Conservation (phyloP, 2,888 invertebrate species). For the Sturmia bella region DNA sequence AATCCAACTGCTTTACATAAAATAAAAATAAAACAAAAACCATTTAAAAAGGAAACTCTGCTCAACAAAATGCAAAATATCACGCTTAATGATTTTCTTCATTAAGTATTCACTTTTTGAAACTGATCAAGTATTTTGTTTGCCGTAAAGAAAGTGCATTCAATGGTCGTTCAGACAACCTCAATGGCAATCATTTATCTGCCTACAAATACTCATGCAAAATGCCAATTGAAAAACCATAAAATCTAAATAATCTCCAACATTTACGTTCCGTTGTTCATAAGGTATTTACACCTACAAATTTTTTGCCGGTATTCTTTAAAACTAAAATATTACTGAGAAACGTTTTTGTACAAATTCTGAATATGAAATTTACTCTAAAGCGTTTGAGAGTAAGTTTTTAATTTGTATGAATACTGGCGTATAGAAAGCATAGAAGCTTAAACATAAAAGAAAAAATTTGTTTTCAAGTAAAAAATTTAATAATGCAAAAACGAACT, state of each 20-base stretch:
- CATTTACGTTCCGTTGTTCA: constrained; percentile 28
- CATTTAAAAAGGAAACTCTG: too few species aligned
- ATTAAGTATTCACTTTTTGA: constrained; percentile 26
- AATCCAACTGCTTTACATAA: too few species aligned
- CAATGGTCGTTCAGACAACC: constrained; percentile 4
- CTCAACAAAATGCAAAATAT: too few species aligned
- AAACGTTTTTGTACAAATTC: too few species aligned
- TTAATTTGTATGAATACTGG: too few species aligned
- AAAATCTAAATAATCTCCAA: constrained; percentile 55
- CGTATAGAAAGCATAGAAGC: too few species aligned
- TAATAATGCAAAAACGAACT: too few species aligned
- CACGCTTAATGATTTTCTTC: constrained; percentile 10
- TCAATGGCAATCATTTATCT: constrained; percentile 15
- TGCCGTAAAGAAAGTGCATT: constrained; percentile 23
- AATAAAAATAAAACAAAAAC: too few species aligned
- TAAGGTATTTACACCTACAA: constrained; percentile 4
- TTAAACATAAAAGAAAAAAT: too few species aligned
- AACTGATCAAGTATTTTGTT: constrained; percentile 3
- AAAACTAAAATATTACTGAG: constrained; percentile 12
- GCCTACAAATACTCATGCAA: background rate
- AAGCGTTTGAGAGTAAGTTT: too few species aligned
- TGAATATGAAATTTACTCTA: too few species aligned
- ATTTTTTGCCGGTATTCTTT: background rate
- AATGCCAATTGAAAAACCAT: constrained; percentile 53
- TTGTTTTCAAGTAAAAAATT: too few species aligned